phyloP scores from a whole-genome alignment of 2,888 invertebrate species.

The Lasioglossum calceatum region DNA sequence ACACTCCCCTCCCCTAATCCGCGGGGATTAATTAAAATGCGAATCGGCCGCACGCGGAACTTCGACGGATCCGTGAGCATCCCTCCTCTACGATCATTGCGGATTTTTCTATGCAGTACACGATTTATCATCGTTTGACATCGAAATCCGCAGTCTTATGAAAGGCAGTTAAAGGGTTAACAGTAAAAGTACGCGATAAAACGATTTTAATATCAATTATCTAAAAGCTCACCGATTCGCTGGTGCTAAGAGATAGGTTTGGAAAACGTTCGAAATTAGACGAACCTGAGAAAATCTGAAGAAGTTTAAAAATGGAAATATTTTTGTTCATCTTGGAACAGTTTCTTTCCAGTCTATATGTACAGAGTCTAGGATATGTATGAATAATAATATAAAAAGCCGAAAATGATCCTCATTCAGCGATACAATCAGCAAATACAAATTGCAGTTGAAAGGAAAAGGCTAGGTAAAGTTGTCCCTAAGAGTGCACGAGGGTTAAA shows the following conservation, averaged over 20 bases:
- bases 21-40: slow-evolving; percentile 3
- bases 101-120: neutral
- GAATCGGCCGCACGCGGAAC: slow-evolving; percentile 27
- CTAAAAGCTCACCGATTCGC: neutral
- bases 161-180: neutral
- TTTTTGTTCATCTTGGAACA: neutral
- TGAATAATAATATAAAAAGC: no score
- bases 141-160: neutral
- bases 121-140: neutral
- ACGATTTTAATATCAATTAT: neutral
- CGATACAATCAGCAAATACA: no score
- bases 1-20: neutral
- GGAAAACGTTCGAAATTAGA: neutral
- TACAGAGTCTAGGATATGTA: neutral
- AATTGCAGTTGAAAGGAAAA: neutral
- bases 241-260: neutral
- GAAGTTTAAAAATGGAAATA: no score
- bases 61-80: slow-evolving; percentile 28
- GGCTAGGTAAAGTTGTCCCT: neutral
- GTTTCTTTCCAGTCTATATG: neutral
- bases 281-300: neutral
- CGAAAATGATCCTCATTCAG: no score
- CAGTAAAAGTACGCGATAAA: neutral
- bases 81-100: neutral
- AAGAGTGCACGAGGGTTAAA: neutral